Base-by-base conservation (phyloP, 2,888 invertebrate genomes). In the Eristalinus aeneus region DNA sequence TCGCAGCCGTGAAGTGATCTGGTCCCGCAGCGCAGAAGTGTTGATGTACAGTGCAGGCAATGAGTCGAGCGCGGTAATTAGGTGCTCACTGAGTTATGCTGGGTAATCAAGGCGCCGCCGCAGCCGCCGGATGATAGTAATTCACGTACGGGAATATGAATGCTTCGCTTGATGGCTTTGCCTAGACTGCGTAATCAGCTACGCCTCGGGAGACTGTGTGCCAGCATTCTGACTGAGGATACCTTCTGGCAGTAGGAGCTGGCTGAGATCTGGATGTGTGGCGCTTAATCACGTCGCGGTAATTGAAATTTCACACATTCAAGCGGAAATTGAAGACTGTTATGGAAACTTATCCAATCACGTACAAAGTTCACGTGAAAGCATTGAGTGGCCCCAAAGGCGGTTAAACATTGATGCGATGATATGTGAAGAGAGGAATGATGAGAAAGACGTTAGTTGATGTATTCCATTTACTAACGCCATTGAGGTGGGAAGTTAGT, bases 221-320 rank as follows among this genome's bases (percentile, higher is more conserved):
- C 65, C 78, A 85, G 85, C 71, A 84, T 82, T 87, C 88, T 22
- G 23, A 65, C 79, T 34, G 8, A 34, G 34, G 79, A 69, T 81
- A 71, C 75, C 67, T 74, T 75, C 87, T 73, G 77, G 34, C 34
- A 8, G 8, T 6, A 1, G 34, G 63, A 65, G 58, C 68, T 46
- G 75, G 75, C 46, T 46, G 46, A 75, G 78, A 87, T 72, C 78
- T 87, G 83, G 46, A 46, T 84, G 87, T 84, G 83, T 83, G 88
- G 84, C 77, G 84, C 56, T 68, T 81, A 73, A 61, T 72, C 63
- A 75, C 61, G 63, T 76, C 56, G 68, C 53, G 53, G 72, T 81
- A 81, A 86, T 86, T 86, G 82, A 82, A 86, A 82, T 86, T 82
- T 61, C 64, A 27, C 74, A 63, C 73, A 86, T 82, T 78, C 53